Evolutionary conservation across 2,797 vertebrate species (phyloP), one percentile per base, ranked within the genome.

Genomic region (Spheniscus humboldti): DNA sequence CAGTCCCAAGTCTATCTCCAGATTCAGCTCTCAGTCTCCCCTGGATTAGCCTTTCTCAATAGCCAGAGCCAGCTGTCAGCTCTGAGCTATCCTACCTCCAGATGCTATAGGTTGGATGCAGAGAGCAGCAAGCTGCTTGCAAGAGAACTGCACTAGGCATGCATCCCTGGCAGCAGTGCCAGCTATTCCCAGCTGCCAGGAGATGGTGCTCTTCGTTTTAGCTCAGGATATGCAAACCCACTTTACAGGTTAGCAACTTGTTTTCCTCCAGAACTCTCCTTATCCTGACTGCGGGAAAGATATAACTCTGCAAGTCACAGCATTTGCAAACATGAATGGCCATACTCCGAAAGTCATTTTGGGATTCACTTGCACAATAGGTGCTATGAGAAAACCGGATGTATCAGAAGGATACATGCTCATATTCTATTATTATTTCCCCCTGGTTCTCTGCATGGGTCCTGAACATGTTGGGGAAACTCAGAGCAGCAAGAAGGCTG

Each of bases 181-280:
- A 45, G 80, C 85, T 43, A 13, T 76, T 59, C 72, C 66, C 76
- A 79, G 75, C 82, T 56, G 85, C 96, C 97, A 95, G 92, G 81
- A 97, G 97, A 95, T 97, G 97, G 96, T 92, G 96, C 97, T 96
- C 92, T 95, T 78, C 27, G 72, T 59, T 96, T 47, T 95, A 78
- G 53, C 87, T 95, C 52, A 9, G 43, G 37, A 33, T 45, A 53
- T 89, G 41, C 57, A 73, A 78, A 69, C 3, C 8, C 82, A 11
- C 33, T 50, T 33, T 1, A 52, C 53, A 71, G 67, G 39, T 7
- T 28, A 56, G 73, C 35, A 50, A 59, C 41, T 86, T 48, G 19
- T 71, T 59, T 56, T 69, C 67, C 56, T 78, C n/a, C 41, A 63
- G 62, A 80, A 37, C 28, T 75, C 72, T 81, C 50, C 18, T 1